Evolutionary conservation across 2,888 invertebrate genomes (phyloP), one percentile per base, ranked within the genome.

Genomic region (Lasioglossum vierecki): DNA sequence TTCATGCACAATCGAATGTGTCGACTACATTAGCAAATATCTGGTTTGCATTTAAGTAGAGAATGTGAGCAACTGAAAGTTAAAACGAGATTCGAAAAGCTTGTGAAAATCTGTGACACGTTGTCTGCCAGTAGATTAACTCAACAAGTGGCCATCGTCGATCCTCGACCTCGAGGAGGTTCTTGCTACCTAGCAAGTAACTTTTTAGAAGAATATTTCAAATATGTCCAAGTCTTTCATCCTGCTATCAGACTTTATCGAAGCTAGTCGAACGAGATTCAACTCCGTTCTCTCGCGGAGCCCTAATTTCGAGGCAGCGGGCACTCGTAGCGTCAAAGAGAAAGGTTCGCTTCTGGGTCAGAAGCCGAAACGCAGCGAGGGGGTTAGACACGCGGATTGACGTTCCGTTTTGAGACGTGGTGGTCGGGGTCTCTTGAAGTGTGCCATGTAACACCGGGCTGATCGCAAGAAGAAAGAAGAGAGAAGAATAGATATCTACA

Each of bases 301-400:
- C 3, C 63, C 63, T 63, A 63, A 63, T 18, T 63, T 30, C 63
- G 30, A 63, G 6, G 15, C 30, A 30, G 15, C 63, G 13, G 15
- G 30, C 15, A 18, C 63, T 18, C 18, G 11, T 63, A 18, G 63
- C 30, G 30, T 63, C 26, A 63, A 63, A 63, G 30, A 30, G 63
- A 63, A 63, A 63, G 63, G 46, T 76, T 41, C 71, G 41, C 71
- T 71, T 41, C 41, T 71, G 39, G 68, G 68, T n/a, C 68, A 11
- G 30, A 9, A 13, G 39, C 68, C 39, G 68, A 39, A 39, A 68
- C 13, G n/a, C 39, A n/a, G 39, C 39, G 39, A 41, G 11, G 8
- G 39, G 18, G 68, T 39, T 39, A n/a, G 22, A 35, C n/a, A 68
- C 39, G 68, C 22, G 4, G 68, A 18, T 35, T 0, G 63, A 30